These are phyloP conservation scores for Sitobion miscanthi DNA, from an alignment of 1,140 invertebrate genomes.

Conservation along the genomic window DNA sequence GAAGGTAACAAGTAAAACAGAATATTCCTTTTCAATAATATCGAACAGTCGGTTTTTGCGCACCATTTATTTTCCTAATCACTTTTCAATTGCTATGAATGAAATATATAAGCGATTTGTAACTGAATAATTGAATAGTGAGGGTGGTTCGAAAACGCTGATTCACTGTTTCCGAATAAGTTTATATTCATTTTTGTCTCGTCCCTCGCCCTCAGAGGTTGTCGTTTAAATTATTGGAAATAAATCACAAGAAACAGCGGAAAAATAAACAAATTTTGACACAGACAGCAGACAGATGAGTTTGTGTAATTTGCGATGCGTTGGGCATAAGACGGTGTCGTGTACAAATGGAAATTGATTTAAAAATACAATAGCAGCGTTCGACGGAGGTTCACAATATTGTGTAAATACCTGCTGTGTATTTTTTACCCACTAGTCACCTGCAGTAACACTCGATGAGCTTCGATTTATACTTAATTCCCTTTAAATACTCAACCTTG, in stretches of 20 bases:
- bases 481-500: neutral
- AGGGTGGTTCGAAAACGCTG: neutral
- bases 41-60: neutral
- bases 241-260: constrained; percentile 23
- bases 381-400: neutral
- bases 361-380: neutral
- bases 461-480: constrained; percentile 11
- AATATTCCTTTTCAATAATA: neutral
- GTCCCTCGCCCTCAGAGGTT: neutral
- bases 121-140: neutral
- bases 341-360: constrained; percentile 46
- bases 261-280: constrained; percentile 12
- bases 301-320: constrained; percentile 14
- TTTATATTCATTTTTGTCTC: constrained; percentile 43
- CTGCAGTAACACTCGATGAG: neutral
- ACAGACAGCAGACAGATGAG: constrained; percentile 34
- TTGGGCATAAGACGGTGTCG: constrained; percentile 11
- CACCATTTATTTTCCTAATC: constrained; percentile 1
- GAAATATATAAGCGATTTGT: constrained; percentile 9
- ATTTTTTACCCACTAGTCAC: neutral
- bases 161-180: neutral
- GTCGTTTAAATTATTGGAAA: neutral
- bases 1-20: neutral
- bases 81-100: neutral
- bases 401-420: neutral